Evolutionary conservation across 2,888 invertebrate genomes (phyloP), one percentile per base, ranked within the genome.

Genomic region (Schizaphis graminum): DNA sequence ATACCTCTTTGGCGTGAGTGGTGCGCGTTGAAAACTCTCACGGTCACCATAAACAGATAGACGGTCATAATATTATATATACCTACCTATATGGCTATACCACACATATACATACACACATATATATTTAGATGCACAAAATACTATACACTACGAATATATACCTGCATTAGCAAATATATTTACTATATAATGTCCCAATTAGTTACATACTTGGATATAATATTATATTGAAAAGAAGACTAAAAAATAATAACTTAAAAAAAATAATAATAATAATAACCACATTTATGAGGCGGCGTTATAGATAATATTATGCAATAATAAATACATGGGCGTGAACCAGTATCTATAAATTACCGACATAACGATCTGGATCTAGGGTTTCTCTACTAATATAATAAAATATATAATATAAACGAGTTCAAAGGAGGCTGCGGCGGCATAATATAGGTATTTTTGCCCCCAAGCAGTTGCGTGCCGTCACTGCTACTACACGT

Each of bases 261-360:
- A 41, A 56, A 77, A 13, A 88, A 35, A 53, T 61, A 87, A 89
- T 53, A 56, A 89, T 89, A 77, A 86, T 86, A 86, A 28, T 53
- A 90, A 84, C 57, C 56, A 57, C 89, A 91, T 77, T 57, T 49
- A 56, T 24, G 11, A 61, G 49, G 47, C 92, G 61, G 92, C 92
- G 87, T 93, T 89, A 93, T 57, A 86, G 56, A 93, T 90, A 49
- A 61, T 61, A 61, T 77, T 77, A 91, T 49, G 91, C 53, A 91
- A 90, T 94, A 91, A 94, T 94, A 91, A 94, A 87, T 91, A 94
- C 90, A 91, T 94, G 94, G 94, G 94, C 94, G 94, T 94, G 94
- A 91, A 91, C 94, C 91, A 49, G 90, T 94, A 86, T 94, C 94
- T 94, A 94, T 94, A 94, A 94, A 94, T 94, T 94, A 94, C 90